A percentile compares a stretch with the other conserved stretches of the same genome.
Conservation (phyloP, 2,797 vertebrate genomes). For the Gouania willdenowi region DNA sequence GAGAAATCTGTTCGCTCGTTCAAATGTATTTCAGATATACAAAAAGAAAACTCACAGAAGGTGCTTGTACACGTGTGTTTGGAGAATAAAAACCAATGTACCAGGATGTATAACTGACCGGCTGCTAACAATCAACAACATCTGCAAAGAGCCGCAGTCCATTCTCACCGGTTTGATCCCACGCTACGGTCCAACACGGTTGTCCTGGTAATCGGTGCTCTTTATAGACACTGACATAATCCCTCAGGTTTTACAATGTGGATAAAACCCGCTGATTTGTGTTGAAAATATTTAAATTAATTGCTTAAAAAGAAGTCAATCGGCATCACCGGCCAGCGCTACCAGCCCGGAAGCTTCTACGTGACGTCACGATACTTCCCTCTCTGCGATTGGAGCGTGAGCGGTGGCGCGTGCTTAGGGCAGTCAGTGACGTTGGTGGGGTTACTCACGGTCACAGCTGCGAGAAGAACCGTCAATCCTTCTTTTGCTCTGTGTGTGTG, state of each 20-base stretch:
- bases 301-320: slow-evolving; percentile 14
- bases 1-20: background rate
- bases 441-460: slow-evolving; percentile 80
- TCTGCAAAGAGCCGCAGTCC: slow-evolving; percentile 52
- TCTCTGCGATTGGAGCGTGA: slow-evolving; percentile 73
- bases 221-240: background rate
- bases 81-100: too few species aligned
- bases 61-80: too few species aligned
- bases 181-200: slow-evolving; percentile 21
- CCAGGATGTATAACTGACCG: background rate
- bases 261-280: background rate
- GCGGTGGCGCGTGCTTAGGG: slow-evolving; percentile 84
- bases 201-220: slow-evolving; percentile 2
- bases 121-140: slow-evolving; percentile 27
- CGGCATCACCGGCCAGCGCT: slow-evolving; percentile 49
- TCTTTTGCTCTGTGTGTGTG: too few species aligned
- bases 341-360: slow-evolving; percentile 66
- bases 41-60: too few species aligned
- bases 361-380: slow-evolving; percentile 54
- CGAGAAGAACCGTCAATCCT: background rate
- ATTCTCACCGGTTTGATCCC: slow-evolving; percentile 64
- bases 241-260: background rate
- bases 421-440: slow-evolving; percentile 60
- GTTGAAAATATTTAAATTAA: slow-evolving; percentile 9
- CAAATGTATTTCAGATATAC: accelerated